A percentile compares a stretch with the other conserved stretches of the same genome.
These are phyloP conservation scores for Brenthis ino DNA, from an alignment of 2,888 invertebrate species.

Conservation along the genomic window DNA sequence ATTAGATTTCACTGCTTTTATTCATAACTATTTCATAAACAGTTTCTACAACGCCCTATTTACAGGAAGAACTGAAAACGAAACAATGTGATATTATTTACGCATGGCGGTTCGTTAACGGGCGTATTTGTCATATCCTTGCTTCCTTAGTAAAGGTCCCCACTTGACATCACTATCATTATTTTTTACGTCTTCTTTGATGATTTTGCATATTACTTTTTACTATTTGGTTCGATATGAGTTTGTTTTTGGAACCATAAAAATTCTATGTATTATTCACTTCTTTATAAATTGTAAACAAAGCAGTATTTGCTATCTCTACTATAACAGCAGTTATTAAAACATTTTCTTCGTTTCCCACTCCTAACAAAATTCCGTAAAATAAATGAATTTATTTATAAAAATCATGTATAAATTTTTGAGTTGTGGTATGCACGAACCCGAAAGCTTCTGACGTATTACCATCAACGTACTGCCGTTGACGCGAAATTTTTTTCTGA, in stretches of 20 bases:
- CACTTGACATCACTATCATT: constrained; percentile 15
- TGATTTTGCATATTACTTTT: constrained; percentile 17
- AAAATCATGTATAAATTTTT: too few relatives aligned
- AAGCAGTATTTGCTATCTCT: too few relatives aligned
- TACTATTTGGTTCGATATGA: constrained; percentile 4
- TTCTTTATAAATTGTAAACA: neutral
- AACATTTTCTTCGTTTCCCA: too few relatives aligned
- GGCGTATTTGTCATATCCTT: constrained; percentile 13
- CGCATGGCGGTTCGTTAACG: constrained; percentile 7
- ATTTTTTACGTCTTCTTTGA: constrained; percentile 16
- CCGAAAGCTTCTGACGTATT: too few relatives aligned
- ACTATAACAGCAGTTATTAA: too few relatives aligned
- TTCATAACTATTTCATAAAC: neutral
- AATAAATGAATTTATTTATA: too few relatives aligned
- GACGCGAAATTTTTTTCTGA: too few relatives aligned
- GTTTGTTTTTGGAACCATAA: neutral
- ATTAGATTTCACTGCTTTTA: too few relatives aligned
- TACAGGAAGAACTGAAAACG: constrained; percentile 3
- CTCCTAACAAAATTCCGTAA: too few relatives aligned
- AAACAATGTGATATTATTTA: constrained; percentile 11
- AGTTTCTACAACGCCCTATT: neutral
- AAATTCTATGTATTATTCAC: neutral
- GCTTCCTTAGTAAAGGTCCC: constrained; percentile 10
- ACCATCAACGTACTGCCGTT: too few relatives aligned
- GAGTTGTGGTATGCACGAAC: too few relatives aligned